Conservation (phyloP, 2,797 vertebrate species). For the Iguana delicatissima region DNA sequence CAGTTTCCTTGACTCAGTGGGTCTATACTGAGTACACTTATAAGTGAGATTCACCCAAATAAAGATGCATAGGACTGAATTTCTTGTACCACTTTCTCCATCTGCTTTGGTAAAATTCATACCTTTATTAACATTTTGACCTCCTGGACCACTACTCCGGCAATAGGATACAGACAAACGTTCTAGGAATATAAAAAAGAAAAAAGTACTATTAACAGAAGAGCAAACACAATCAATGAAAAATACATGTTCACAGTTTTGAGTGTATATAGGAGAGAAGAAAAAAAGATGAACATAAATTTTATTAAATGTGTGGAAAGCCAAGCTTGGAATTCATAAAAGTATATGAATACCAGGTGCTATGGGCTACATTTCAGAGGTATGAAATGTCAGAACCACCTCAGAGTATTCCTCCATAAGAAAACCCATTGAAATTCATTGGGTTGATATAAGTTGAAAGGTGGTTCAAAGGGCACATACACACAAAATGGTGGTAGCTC, state of each 20-base stretch:
- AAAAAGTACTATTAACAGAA: not conserved
- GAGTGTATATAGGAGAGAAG: not conserved
- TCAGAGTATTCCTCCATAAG: too few relatives aligned
- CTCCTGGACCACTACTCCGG: constrained; percentile 92
- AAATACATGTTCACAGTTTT: not conserved
- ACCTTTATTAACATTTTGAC: constrained; percentile 98
- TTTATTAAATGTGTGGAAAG: not conserved
- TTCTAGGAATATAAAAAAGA: constrained; percentile 76
- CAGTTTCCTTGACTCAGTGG: not conserved
- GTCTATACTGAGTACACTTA: not conserved
- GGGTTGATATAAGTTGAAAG: too few relatives aligned
- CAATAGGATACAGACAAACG: constrained; percentile 89
- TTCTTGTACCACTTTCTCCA: not conserved
- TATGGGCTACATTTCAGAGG: too few relatives aligned
- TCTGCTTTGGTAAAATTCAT: constrained; percentile 14
- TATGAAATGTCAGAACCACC: too few relatives aligned
- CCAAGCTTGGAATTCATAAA: not conserved
- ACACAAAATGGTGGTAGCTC: too few relatives aligned
- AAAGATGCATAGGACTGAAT: not conserved
- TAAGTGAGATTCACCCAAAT: not conserved
- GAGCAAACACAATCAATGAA: fast-evolving
- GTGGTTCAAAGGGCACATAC: too few relatives aligned
- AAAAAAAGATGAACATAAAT: not conserved
- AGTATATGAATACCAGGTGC: not conserved
- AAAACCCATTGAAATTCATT: too few relatives aligned